phyloP scores from a whole-genome alignment of 2,113 vertebrate genomes.

The Sisor rabdophorus region DNA sequence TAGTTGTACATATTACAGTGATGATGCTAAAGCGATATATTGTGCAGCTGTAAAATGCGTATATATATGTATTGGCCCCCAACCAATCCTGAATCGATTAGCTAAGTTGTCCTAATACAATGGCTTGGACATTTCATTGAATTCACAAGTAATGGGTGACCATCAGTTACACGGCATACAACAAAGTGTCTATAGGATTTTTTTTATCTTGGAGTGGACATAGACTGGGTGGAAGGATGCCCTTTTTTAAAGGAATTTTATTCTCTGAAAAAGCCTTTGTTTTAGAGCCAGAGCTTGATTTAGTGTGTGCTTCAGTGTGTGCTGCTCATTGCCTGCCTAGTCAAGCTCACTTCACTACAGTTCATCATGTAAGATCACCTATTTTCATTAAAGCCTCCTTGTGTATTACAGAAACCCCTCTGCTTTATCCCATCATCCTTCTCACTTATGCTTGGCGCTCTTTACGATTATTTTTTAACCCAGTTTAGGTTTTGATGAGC shows the following conservation, averaged over 20 bases:
- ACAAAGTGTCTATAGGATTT: conserved; percentile 1
- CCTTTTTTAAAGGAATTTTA: conserved; percentile 46
- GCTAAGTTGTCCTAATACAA: neutral
- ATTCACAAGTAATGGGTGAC: neutral
- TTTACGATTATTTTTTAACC: conserved; percentile 14
- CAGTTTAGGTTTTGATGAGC: neutral
- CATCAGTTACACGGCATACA: neutral
- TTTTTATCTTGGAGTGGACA: neutral
- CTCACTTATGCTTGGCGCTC: neutral
- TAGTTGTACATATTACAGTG: neutral
- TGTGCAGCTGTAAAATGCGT: too few species aligned
- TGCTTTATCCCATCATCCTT: neutral
- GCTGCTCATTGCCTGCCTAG: conserved; percentile 45
- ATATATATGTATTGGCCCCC: too few species aligned
- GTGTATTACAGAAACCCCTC: neutral
- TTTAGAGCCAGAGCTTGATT: conserved; percentile 11
- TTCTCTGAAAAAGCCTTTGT: conserved; percentile 9
- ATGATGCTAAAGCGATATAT: neutral
- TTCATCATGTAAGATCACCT: conserved; percentile 51
- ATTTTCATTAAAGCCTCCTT: conserved; percentile 51
- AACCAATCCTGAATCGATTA: neutral
- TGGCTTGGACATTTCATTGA: conserved; percentile 13
- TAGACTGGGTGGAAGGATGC: conserved; percentile 51
- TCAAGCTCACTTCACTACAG: neutral
- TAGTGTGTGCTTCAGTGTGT: conserved; percentile 43